Evolutionary conservation across 2,797 vertebrate species (phyloP), one percentile per base, ranked within the genome.

Genomic region (Hemibagrus guttatus): DNA sequence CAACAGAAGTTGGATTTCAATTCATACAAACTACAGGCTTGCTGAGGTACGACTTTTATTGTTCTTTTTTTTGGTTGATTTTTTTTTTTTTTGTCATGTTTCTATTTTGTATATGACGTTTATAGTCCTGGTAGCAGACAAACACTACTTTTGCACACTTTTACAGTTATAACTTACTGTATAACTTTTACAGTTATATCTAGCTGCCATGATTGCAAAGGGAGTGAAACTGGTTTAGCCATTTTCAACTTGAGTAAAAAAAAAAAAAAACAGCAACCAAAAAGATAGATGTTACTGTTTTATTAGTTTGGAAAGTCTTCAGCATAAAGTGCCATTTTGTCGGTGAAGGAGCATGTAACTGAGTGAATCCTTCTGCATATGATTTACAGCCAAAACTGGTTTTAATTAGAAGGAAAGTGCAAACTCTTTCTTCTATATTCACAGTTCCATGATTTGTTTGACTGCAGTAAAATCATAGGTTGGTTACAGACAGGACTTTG

Each of bases 41-140:
- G 2, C 35, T 78, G 78, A 86, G 86, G 87, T 89, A 86, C 8
- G 86, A 26, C 9, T 16, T 49, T 46, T 49, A 8, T 49, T 49
- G 46, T 49, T 11, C 19, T 19, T 81, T 76, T 52, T 14, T 8
- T 63, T 28, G 54, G 52, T 58, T 8, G 39, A 2, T 42, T 46
- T 78, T 68, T 46, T 4, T 39, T 52, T 75, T 13, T 5, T 11
- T 13, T 16, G 26, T 26, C 28, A 6, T 46, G 19, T 16, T 28
- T 26, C 35, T n/a, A 1, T 61, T 26, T 49, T 64, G 23, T 6
- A 9, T 6, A 42, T 13, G 58, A 81, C n/a, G 6, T 1, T n/a
- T 81, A 42, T 19, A n/a, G 35, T 9, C 3, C 28, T 8, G 31
- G 52, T 35, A 31, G 17, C 49, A 78, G 49, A 31, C 74, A 52